These are phyloP conservation scores for Danaus plexippus DNA, from an alignment of 1,140 invertebrate species.

Conservation along the genomic window DNA sequence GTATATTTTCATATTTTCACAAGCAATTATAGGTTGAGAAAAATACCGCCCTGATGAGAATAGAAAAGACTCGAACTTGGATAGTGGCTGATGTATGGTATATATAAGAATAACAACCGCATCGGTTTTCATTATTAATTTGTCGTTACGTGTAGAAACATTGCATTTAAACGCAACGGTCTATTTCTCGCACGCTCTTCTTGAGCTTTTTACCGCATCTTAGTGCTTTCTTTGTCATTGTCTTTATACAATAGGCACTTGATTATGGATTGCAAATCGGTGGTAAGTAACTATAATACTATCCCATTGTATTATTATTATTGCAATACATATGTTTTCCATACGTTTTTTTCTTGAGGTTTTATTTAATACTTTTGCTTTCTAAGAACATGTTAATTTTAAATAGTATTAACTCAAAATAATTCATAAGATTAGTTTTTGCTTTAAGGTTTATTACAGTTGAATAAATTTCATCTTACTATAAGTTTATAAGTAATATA, in stretches of 20 bases:
- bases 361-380: background rate
- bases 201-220: slow-evolving; percentile 27
- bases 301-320: slow-evolving; percentile 9
- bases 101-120: slow-evolving; percentile 49
- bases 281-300: slow-evolving; percentile 35
- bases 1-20: too few species aligned
- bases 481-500: too few species aligned
- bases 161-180: slow-evolving; percentile 7
- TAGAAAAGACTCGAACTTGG: background rate
- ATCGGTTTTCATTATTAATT: slow-evolving; percentile 44
- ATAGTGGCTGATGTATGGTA: slow-evolving; percentile 26
- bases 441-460: too few species aligned
- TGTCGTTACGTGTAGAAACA: slow-evolving; percentile 19
- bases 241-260: slow-evolving; percentile 34
- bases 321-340: slow-evolving; percentile 12
- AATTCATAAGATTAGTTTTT: too few species aligned
- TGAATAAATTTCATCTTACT: too few species aligned
- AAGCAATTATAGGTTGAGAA: background rate
- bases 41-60: background rate
- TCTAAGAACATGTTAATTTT: too few species aligned
- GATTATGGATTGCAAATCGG: slow-evolving; percentile 51
- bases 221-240: slow-evolving; percentile 50
- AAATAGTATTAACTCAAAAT: too few species aligned
- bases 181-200: slow-evolving; percentile 5
- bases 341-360: slow-evolving; percentile 4